These are phyloP conservation scores for Epistrophella euchroma DNA, from an alignment of 2,888 invertebrate genomes.

Conservation along the genomic window DNA sequence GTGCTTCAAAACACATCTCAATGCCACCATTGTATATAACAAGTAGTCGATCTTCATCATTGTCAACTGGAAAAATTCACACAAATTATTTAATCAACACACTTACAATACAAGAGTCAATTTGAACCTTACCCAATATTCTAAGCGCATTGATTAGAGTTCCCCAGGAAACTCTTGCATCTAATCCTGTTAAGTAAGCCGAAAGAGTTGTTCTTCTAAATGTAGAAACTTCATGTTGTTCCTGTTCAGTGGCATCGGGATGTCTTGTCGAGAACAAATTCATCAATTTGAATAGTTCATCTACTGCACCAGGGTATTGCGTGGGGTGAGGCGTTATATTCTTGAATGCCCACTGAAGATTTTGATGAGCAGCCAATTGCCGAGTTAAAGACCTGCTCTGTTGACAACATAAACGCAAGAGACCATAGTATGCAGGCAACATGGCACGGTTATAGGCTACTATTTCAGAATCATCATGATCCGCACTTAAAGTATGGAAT, in stretches of 20 bases:
- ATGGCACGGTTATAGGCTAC: conserved; percentile 96
- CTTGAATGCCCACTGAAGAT: conserved; percentile 98
- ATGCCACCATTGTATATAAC: conserved; percentile 96
- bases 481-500: conserved; percentile 87
- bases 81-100: background rate
- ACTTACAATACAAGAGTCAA: background rate
- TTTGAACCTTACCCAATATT: conserved; percentile 85
- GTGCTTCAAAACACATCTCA: conserved; percentile 88
- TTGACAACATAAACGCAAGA: conserved; percentile 95
- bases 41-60: conserved; percentile 93
- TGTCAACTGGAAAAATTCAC: conserved; percentile 86
- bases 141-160: conserved; percentile 96
- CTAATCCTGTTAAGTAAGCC: conserved; percentile 94
- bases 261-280: conserved; percentile 94
- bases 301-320: conserved; percentile 96
- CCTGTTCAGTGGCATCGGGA: conserved; percentile 90
- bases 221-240: conserved; percentile 91
- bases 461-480: conserved; percentile 98
- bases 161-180: conserved; percentile 96
- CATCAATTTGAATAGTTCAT: conserved; percentile 95
- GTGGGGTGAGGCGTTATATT: conserved; percentile 98
- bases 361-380: conserved; percentile 95
- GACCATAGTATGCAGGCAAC: conserved; percentile 96
- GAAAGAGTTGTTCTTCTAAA: conserved; percentile 94
- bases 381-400: conserved; percentile 94